Evolutionary conservation across 2,113 vertebrate species (phyloP), one percentile per base, ranked within the genome.

Genomic region (Tapirus terrestris): DNA sequence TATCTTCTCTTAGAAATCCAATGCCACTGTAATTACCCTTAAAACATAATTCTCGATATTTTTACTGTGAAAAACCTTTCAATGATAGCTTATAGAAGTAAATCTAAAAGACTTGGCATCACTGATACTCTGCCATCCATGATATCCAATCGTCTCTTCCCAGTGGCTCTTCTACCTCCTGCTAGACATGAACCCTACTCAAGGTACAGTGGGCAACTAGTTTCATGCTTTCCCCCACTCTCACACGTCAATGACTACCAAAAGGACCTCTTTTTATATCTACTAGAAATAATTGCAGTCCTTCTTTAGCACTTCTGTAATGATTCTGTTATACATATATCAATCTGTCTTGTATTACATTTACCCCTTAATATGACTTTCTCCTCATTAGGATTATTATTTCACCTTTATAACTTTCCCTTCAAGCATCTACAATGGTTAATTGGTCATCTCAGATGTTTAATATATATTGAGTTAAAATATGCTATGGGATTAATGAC

Each of bases 401-500:
- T 70, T 72, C 8, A 48, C 77, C 31, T 94, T 89, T 81, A 51
- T 81, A 96, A 85, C 8, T 73, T 76, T 16, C 3, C 25, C 48
- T 8, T 90, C 9, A 87, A 90, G 8, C 12, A 86, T 51, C 7
- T 77, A 58, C n/a, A 39, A 27, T 89, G 56, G 25, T 31, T 5
- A 73, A 79, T 21, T 45, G 39, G 13, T 86, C 58, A 56, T 39
- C 6, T 95, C 68, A 61, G 16, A 79, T 89, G 12, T 73, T 60
- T 25, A 87, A 39, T 90, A 36, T 48, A 39, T 67, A 48, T 11
- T 77, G 70, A 77, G 29, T 94, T 95, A 86, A 90, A 89, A 86
- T 83, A 11, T 82, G n/a, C 61, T 63, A 91, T 68, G 0, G 14
- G 6, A 88, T 92, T 97, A 72, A 77, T 82, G 33, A 33, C 70